These are phyloP conservation scores for Fukomys damarensis DNA, from an alignment of 2,113 vertebrate species.

Conservation along the genomic window DNA sequence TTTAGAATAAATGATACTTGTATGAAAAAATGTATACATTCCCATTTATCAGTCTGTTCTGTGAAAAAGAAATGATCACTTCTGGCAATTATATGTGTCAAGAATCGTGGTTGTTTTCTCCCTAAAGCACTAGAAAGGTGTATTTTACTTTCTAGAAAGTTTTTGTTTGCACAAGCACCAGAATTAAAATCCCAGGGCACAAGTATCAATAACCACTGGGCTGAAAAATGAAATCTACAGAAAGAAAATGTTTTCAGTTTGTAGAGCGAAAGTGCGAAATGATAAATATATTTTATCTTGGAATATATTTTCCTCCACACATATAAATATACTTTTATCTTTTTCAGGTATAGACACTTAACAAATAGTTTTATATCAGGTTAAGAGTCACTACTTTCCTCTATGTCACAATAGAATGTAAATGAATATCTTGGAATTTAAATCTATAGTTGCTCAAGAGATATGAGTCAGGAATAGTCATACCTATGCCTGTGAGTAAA, in stretches of 20 bases:
- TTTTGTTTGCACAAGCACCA: background rate
- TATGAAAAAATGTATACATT: background rate
- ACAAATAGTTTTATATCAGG: background rate
- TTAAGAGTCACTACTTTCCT: background rate
- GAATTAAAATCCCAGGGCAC: background rate
- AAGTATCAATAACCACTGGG: background rate
- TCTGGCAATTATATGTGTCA: background rate
- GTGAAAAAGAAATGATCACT: background rate
- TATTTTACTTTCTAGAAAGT: background rate
- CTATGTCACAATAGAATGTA: background rate
- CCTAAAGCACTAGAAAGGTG: background rate
- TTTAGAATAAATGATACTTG: background rate
- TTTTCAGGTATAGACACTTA: slow-evolving; percentile 34
- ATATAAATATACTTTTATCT: slow-evolving; percentile 34
- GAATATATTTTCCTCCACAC: background rate
- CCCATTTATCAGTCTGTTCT: background rate
- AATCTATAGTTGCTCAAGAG: slow-evolving; percentile 62
- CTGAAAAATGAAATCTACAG: background rate
- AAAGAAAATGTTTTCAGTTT: slow-evolving; percentile 5
- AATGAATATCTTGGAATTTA: slow-evolving; percentile 54
- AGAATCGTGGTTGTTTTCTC: background rate
- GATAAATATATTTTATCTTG: slow-evolving; percentile 42
- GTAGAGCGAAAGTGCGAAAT: background rate
- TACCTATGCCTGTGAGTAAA: slow-evolving; percentile 48
- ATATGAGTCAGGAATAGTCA: slow-evolving; percentile 44